Evolutionary conservation across 2,888 invertebrate species (phyloP).

Genomic region (Lasioglossum calceatum): DNA sequence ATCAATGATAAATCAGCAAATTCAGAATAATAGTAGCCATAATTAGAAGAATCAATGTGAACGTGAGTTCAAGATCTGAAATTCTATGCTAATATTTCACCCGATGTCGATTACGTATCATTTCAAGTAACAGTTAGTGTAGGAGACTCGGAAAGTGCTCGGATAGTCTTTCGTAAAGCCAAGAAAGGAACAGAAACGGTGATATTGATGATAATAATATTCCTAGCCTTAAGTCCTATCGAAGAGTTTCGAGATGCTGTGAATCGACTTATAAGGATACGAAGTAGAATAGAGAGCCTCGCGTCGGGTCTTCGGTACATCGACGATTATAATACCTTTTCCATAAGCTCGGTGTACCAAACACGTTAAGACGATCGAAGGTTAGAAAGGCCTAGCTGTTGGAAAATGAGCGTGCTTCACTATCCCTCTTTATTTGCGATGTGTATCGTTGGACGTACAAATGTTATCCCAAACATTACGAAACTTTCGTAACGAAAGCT

Average conservation of each 20-base stretch:
- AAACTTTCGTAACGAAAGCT: neutral
- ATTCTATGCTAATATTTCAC: conserved; percentile 12
- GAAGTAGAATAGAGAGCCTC: conserved; percentile 14
- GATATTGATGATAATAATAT: conserved; percentile 37
- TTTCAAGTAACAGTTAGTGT: neutral
- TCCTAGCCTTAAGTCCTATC: conserved; percentile 8
- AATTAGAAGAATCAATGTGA: neutral
- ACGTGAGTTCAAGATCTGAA: conserved; percentile 35
- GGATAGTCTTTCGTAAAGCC: neutral
- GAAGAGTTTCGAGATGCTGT: conserved; percentile 12
- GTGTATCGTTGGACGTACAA: neutral
- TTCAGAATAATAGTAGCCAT: neutral
- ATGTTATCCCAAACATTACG: neutral
- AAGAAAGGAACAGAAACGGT: conserved; percentile 23
- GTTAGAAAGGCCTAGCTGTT: neutral
- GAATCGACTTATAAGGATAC: conserved; percentile 6
- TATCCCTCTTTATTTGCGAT: neutral
- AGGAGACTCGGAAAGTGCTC: neutral
- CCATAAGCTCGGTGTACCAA: neutral
- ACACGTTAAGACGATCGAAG: neutral
- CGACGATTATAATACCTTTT: neutral
- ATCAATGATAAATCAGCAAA: neutral
- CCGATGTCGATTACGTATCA: neutral
- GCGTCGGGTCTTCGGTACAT: neutral
- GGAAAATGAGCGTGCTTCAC: neutral